phyloP scores from a whole-genome alignment of 2,888 invertebrate species.

The Ametastegia equiseti region DNA sequence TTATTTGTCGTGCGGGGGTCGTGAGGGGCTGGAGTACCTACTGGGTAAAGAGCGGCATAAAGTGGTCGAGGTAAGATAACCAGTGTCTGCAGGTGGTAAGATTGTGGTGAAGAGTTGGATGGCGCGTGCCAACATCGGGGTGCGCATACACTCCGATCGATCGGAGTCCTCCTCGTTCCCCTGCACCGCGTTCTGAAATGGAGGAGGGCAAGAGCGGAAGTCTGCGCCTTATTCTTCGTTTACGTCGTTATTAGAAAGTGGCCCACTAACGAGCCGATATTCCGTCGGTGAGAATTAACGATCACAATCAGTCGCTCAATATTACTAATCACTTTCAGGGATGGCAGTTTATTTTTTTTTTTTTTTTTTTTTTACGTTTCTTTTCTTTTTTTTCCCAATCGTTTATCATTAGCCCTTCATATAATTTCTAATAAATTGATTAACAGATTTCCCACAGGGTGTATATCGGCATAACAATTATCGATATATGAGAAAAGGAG shows the following conservation, averaged over 20 bases:
- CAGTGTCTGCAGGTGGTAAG: slow-evolving; percentile 33
- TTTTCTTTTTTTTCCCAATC: not conserved
- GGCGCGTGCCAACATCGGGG: slow-evolving; percentile 60
- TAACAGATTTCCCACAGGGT: not conserved
- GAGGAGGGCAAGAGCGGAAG: too few relatives aligned
- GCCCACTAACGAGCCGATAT: slow-evolving; percentile 12
- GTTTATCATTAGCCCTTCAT: not conserved
- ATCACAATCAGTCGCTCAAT: not conserved
- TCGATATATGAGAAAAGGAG: not conserved
- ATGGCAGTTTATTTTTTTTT: too few relatives aligned
- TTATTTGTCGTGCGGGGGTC: slow-evolving; percentile 72
- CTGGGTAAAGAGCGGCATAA: slow-evolving; percentile 45
- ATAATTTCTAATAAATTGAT: too few relatives aligned
- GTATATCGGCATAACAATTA: not conserved
- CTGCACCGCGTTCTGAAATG: slow-evolving; percentile 3
- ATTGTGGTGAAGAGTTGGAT: slow-evolving; percentile 52
- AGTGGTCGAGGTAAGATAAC: slow-evolving; percentile 34
- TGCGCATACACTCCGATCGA: slow-evolving; percentile 33
- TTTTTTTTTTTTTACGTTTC: too few relatives aligned
- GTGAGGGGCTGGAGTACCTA: slow-evolving; percentile 73
- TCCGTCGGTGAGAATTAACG: not conserved
- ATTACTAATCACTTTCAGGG: too few relatives aligned
- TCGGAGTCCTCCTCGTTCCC: slow-evolving; percentile 18
- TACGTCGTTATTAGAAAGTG: slow-evolving; percentile 18
- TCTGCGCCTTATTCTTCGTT: slow-evolving; percentile 35